phyloP scores from a whole-genome alignment of 2,888 invertebrate genomes.

The Rosalia funebris region DNA sequence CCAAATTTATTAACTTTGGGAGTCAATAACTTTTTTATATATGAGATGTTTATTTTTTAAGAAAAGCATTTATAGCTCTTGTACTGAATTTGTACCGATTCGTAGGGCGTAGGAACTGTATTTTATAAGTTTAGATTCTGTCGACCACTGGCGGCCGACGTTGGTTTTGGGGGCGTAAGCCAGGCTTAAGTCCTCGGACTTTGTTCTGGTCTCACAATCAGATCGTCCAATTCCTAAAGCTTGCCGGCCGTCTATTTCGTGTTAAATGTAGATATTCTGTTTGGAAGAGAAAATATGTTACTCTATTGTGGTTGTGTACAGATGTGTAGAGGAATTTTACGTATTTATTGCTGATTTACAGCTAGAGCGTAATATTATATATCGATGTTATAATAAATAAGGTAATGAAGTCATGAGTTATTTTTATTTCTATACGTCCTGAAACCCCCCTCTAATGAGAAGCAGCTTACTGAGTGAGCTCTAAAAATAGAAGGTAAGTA shows the following conservation, averaged over 20 bases:
- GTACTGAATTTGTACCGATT: conserved; percentile 14
- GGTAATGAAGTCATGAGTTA: not conserved
- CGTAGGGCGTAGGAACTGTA: not conserved
- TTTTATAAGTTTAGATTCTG: conserved; percentile 2
- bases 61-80: conserved; percentile 31
- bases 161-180: not conserved
- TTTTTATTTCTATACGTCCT: not conserved
- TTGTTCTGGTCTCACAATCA: not conserved
- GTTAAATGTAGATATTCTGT: conserved; percentile 32
- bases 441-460: not conserved
- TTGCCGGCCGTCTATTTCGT: conserved; percentile 10
- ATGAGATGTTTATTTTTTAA: conserved; percentile 37
- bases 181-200: not conserved
- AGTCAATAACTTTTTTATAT: conserved; percentile 43
- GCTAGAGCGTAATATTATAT: conserved; percentile 26
- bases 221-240: not conserved
- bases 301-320: conserved; percentile 35
- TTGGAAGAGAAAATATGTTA: conserved; percentile 23
- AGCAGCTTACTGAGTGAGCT: no score
- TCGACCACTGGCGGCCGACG: not conserved
- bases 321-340: conserved; percentile 32
- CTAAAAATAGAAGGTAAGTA: not conserved
- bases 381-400: conserved; percentile 45
- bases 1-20: conserved; percentile 45
- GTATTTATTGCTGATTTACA: conserved; percentile 16